phyloP scores from a whole-genome alignment of 2,113 vertebrate genomes.

The Tachysurus vachellii region DNA sequence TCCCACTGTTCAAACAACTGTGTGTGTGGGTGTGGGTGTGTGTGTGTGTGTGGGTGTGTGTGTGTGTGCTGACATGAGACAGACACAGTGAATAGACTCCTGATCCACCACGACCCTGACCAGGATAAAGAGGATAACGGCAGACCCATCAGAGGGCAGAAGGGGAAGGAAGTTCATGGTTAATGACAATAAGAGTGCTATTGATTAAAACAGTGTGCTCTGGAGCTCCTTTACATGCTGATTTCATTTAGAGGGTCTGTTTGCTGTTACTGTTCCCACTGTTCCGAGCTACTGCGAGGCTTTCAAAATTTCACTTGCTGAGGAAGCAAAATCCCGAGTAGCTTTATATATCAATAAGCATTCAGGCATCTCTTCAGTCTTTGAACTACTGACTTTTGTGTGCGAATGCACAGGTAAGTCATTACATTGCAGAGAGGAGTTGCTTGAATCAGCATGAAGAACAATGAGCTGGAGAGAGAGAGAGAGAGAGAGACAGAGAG shows the following conservation, averaged over 20 bases:
- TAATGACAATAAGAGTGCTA: constrained; percentile 27
- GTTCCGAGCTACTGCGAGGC: constrained; percentile 12
- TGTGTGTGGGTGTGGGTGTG: neutral
- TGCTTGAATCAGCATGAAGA: constrained; percentile 3
- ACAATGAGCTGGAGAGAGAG: neutral
- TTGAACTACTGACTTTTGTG: neutral
- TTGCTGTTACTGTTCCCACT: constrained; percentile 30
- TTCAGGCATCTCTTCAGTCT: neutral
- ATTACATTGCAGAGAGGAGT: neutral
- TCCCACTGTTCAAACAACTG: neutral
- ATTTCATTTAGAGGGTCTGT: constrained; percentile 17
- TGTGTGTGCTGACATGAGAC: neutral
- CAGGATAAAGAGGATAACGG: neutral
- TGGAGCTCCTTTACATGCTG: neutral
- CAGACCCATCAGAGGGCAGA: constrained; percentile 16
- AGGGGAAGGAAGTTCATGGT: constrained; percentile 26
- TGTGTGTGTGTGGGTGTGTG: neutral
- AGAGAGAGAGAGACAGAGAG: neutral
- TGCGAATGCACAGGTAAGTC: neutral
- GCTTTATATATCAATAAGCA: constrained; percentile 7
- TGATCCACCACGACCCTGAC: neutral
- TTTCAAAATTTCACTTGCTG: constrained; percentile 29
- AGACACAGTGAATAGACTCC: neutral
- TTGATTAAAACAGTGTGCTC: constrained; percentile 33
- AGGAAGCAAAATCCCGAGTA: constrained; percentile 6